Evolutionary conservation across 2,113 vertebrate genomes (phyloP), one percentile per base, ranked within the genome.

Genomic region (Chunga burmeisteri): DNA sequence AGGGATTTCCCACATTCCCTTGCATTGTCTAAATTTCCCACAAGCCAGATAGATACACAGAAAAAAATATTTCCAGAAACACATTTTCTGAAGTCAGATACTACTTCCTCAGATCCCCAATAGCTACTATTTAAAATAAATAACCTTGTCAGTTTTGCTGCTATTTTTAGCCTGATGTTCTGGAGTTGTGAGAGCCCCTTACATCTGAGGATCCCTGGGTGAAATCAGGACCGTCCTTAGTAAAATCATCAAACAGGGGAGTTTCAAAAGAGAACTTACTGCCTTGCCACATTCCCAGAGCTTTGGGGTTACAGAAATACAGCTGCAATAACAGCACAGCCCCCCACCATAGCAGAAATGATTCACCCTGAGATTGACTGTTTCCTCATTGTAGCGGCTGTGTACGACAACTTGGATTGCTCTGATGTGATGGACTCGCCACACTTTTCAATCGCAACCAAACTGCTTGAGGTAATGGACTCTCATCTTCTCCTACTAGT

Each of bases 341-440:
- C 40, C 16, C 14, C 6, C 10, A 13, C 26, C 2, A 1, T 9
- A 44, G 36, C 55, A 67, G 79, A n/a, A 90, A 58, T 58, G 2
- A 68, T 11, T 67, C 19, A 72, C 65, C 50, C 78, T 85, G 73
- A 91, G 49, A 44, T 6, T 38, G 52, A n/a, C 26, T 72, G 16
- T 93, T 94, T 97, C 70, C 78, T 78, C 62, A 36, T 97, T 89
- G 79, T 96, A 99, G 99, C 98, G 59, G 98, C 98, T 0, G 97
- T 99, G 53, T 97, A 98, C 0, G 98, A 99, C 71, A 99, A 99
- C 96, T 79, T 99, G 96, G 99, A 99, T 80, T 98, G 98, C 82
- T 99, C 98, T 11, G 98, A 99, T 3, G 93, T 99, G 71, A 80
- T 86, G 62, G 94, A 97, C 34, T 99, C 98, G 1, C 67, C 96